Percentiles rank a stretch among this genome's conserved stretches.
Conservation (phyloP, 2,113 vertebrate genomes). For the Balaeniceps rex region DNA sequence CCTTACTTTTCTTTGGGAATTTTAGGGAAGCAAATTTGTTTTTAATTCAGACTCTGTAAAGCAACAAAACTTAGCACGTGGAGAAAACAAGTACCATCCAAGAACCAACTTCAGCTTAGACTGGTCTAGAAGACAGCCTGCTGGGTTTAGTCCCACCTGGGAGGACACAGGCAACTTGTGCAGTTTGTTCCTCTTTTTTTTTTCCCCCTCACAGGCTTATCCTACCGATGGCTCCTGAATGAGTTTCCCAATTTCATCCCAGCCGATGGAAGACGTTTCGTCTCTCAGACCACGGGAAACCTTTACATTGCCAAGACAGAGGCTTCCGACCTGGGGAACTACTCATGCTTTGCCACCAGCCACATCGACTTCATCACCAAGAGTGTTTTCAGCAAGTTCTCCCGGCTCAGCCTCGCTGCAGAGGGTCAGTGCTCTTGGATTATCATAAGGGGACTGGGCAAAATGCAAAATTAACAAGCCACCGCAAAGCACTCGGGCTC, state of each 20-base stretch:
- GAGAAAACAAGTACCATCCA: not conserved
- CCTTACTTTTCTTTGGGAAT: not conserved
- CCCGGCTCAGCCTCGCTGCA: constrained; percentile 82
- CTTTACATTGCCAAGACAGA: constrained; percentile 91
- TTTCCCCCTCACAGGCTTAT: constrained; percentile 74
- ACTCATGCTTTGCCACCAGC: constrained; percentile 93
- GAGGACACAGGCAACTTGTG: not conserved
- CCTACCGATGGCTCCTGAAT: constrained; percentile 93
- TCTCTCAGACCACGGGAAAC: constrained; percentile 94
- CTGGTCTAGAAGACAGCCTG: not conserved
- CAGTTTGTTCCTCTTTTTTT: not conserved
- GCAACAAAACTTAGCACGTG: too few relatives aligned
- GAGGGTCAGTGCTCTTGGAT: constrained; percentile 75
- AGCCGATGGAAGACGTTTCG: constrained; percentile 83
- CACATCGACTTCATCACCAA: constrained; percentile 93
- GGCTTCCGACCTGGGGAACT: constrained; percentile 85
- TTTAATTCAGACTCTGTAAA: not conserved
- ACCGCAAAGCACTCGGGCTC: not conserved
- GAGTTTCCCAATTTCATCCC: constrained; percentile 94
- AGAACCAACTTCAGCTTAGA: not conserved
- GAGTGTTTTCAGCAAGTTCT: constrained; percentile 93
- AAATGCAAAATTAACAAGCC: not conserved
- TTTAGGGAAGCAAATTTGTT: not conserved
- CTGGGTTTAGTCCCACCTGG: not conserved
- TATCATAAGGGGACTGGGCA: not conserved